Percentiles rank a stretch among this genome's conserved stretches.
These are phyloP conservation scores for Stenotaenia linearis DNA, from an alignment of 2,888 invertebrate genomes.

Conservation along the genomic window DNA sequence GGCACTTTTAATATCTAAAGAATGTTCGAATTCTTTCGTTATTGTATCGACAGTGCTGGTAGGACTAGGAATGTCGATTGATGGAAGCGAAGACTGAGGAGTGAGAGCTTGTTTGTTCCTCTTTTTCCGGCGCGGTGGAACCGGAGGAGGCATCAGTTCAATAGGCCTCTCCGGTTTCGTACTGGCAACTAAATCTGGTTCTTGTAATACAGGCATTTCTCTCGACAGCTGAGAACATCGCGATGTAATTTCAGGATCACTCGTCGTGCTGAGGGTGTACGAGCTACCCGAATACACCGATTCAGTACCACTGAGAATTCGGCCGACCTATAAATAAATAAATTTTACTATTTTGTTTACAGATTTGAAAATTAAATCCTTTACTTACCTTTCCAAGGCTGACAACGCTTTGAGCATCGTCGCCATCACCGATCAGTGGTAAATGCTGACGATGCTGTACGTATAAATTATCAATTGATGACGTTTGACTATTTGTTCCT, in stretches of 20 bases:
- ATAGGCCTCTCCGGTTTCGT: slow-evolving; percentile 56
- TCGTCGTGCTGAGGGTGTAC: not conserved
- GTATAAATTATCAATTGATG: slow-evolving; percentile 70
- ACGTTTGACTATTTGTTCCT: slow-evolving; percentile 69
- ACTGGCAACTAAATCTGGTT: slow-evolving; percentile 90
- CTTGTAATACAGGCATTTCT: slow-evolving; percentile 44
- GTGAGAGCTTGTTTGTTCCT: slow-evolving; percentile 49
- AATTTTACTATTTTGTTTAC: not conserved
- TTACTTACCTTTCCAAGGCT: slow-evolving; percentile 66
- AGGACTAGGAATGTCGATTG: slow-evolving; percentile 58
- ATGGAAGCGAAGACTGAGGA: not conserved
- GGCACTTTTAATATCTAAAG: slow-evolving; percentile 62
- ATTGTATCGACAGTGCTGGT: slow-evolving; percentile 72
- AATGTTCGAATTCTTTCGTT: slow-evolving; percentile 75
- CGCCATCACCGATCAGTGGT: not conserved
- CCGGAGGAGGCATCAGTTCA: slow-evolving; percentile 56
- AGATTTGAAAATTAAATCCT: not conserved
- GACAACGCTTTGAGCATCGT: slow-evolving; percentile 66
- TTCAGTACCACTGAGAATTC: slow-evolving; percentile 61
- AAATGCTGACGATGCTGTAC: not conserved
- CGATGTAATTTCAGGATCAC: not conserved
- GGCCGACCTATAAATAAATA: slow-evolving; percentile 50
- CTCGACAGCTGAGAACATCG: not conserved
- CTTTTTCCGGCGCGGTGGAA: slow-evolving; percentile 76
- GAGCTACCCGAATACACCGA: not conserved